Conservation (phyloP, 53 echinoderm and acorn worm species). For the Luidia sarsii region DNA sequence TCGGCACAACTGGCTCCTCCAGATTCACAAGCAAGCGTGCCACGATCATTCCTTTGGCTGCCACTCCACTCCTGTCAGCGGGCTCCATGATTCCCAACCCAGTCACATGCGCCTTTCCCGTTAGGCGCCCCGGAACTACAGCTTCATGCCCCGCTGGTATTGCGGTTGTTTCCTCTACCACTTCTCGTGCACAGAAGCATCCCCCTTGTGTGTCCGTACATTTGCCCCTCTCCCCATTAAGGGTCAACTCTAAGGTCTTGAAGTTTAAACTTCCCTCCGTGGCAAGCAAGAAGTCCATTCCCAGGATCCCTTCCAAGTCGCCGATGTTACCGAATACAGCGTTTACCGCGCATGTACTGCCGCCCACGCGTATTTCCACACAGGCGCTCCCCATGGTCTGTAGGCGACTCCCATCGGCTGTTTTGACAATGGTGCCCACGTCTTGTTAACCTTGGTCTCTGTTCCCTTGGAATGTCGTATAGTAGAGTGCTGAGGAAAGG, state of each 20-base stretch:
- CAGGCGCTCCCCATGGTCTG: constrained; percentile 18
- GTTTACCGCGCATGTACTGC: neutral
- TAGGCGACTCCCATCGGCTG: constrained; percentile 34
- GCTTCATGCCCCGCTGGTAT: constrained; percentile 12
- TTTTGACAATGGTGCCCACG: constrained; percentile 11
- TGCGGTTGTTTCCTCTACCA: neutral
- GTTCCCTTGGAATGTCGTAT: too few relatives aligned
- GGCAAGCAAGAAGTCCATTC: neutral
- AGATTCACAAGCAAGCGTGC: neutral
- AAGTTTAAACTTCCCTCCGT: constrained; percentile 1
- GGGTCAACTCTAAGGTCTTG: neutral
- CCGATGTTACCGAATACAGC: constrained; percentile 10
- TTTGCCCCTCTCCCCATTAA: neutral
- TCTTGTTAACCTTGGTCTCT: too few relatives aligned
- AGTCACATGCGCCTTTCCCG: neutral
- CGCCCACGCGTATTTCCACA: constrained; percentile 9
- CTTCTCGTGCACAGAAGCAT: too few relatives aligned
- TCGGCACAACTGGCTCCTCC: neutral
- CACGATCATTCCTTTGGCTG: neutral
- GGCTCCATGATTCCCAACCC: constrained; percentile 23
- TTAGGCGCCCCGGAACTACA: neutral
- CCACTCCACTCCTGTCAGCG: constrained; percentile 14
- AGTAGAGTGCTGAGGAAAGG: constrained; percentile 34
- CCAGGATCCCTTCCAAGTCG: constrained; percentile 5
- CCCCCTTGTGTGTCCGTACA: too few relatives aligned